phyloP scores from a whole-genome alignment of 2,113 vertebrate species.

The Melanostigma gelatinosum region DNA sequence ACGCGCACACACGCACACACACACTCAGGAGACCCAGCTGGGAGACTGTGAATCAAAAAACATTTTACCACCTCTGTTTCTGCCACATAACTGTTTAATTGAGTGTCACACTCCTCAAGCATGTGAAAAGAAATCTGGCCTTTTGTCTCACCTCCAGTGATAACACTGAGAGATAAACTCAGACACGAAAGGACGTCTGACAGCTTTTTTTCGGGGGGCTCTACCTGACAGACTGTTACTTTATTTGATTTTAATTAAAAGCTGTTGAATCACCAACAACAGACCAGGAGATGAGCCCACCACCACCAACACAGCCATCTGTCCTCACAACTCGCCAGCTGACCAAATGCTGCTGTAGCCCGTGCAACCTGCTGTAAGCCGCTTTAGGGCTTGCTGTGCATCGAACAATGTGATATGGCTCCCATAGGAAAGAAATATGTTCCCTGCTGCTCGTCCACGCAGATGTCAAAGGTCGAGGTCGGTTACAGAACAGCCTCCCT shows the following conservation, averaged over 20 bases:
- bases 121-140: not conserved
- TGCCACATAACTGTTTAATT: slow-evolving; percentile 2
- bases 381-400: slow-evolving; percentile 20
- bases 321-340: slow-evolving; percentile 22
- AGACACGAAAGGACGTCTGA: not conserved
- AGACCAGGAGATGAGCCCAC: not conserved
- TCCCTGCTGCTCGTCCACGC: slow-evolving; percentile 13
- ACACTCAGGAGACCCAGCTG: slow-evolving; percentile 42
- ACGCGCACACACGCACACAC: not conserved
- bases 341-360: slow-evolving; percentile 35
- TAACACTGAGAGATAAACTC: not conserved
- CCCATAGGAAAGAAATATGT: slow-evolving; percentile 13
- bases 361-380: slow-evolving; percentile 21
- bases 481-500: slow-evolving; percentile 28
- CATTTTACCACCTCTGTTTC: slow-evolving; percentile 12
- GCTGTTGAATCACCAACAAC: not conserved
- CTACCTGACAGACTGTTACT: not conserved
- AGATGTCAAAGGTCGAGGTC: slow-evolving; percentile 47
- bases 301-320: not conserved
- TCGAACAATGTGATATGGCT: slow-evolving; percentile 36
- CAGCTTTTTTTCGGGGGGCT: not conserved
- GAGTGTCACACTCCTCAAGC: not conserved
- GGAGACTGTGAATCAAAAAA: slow-evolving; percentile 21
- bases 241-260: slow-evolving; percentile 2
- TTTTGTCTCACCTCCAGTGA: slow-evolving; percentile 13